These are phyloP conservation scores for Acanthosepion pharaonis DNA, from an alignment of 2,888 invertebrate genomes.

Conservation along the genomic window DNA sequence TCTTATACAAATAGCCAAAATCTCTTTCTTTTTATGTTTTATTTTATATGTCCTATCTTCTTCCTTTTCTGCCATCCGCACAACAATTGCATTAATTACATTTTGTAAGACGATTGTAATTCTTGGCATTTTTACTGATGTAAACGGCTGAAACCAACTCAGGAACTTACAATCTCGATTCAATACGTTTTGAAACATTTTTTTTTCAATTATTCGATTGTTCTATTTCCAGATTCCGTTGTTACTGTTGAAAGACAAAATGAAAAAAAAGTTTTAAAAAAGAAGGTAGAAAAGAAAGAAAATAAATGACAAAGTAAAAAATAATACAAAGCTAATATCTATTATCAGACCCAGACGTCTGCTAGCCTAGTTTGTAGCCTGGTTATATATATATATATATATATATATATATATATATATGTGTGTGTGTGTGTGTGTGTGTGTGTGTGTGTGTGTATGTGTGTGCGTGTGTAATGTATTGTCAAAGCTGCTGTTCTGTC, in stretches of 20 bases:
- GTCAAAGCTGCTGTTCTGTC: neutral
- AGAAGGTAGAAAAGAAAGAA: neutral
- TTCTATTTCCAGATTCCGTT: neutral
- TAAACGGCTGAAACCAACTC: neutral
- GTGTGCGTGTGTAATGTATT: no score
- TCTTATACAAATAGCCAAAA: no score
- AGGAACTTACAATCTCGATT: neutral
- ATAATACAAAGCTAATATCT: neutral
- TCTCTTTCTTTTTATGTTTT: no score
- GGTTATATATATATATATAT: no score
- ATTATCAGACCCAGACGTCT: neutral
- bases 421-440: no score
- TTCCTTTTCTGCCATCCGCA: neutral
- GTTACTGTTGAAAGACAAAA: neutral
- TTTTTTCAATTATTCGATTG: neutral
- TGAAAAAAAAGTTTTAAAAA: neutral
- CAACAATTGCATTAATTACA: slow-evolving; percentile 21
- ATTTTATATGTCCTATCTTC: neutral
- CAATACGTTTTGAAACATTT: neutral
- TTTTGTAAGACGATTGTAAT: neutral
- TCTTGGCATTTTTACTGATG: neutral
- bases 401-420: no score
- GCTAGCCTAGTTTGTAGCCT: neutral
- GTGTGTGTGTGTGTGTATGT: no score
- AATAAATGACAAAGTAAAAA: neutral